Conservation (phyloP, 2,797 vertebrate species). For the Melanotaenia parkinsoni region DNA sequence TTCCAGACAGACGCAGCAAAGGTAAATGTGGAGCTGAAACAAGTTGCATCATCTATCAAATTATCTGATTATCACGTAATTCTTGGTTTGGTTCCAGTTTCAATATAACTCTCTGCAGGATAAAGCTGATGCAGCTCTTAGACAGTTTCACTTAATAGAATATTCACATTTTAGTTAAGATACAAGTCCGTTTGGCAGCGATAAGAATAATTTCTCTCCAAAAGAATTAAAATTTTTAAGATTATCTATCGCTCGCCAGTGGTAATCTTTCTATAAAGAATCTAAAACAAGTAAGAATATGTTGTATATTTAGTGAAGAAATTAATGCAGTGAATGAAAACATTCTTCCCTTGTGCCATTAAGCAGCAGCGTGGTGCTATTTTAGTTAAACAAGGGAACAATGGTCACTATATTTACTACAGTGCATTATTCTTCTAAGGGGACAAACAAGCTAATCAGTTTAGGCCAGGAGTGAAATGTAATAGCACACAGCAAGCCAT, state of each 20-base stretch:
- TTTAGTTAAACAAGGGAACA: slow-evolving; percentile 51
- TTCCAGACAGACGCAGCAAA: slow-evolving; percentile 53
- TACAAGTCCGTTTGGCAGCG: too few species aligned
- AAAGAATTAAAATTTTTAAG: neutral
- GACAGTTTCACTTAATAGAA: neutral
- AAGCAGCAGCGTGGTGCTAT: slow-evolving; percentile 47
- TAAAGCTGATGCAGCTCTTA: neutral
- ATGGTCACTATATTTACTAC: slow-evolving; percentile 58
- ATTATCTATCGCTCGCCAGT: neutral
- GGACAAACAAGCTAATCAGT: slow-evolving; percentile 53
- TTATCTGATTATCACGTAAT: slow-evolving; percentile 4
- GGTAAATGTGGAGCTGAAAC: slow-evolving; percentile 23
- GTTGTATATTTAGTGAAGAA: slow-evolving; percentile 10
- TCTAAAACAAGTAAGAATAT: slow-evolving; percentile 6
- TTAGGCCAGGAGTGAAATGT: slow-evolving; percentile 58
- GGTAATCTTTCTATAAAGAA: neutral
- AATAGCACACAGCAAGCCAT: slow-evolving; percentile 32
- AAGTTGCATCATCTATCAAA: neutral
- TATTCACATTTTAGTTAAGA: neutral
- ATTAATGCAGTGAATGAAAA: slow-evolving; percentile 38
- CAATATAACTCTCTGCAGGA: neutral
- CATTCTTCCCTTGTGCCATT: slow-evolving; percentile 24
- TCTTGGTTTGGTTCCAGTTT: neutral
- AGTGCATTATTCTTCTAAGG: slow-evolving; percentile 45
- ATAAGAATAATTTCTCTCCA: too few species aligned